A percentile compares a stretch with the other conserved stretches of the same genome.
These are phyloP conservation scores for Megalurothrips usitatus DNA, from an alignment of 2,888 invertebrate genomes.

Conservation along the genomic window DNA sequence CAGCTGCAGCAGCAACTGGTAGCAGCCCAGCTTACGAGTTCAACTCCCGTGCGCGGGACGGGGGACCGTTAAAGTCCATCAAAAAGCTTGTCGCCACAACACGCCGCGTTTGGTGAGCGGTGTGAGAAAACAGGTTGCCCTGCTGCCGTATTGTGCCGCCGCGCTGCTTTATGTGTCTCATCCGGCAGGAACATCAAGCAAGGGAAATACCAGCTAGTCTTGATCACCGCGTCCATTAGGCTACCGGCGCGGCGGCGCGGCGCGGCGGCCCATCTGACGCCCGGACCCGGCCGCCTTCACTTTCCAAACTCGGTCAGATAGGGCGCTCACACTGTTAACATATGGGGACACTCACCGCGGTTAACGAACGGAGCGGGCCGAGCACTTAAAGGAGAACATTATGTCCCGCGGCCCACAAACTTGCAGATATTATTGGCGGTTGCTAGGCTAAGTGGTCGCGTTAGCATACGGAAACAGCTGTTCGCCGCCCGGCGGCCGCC, in stretches of 20 bases:
- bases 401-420: background rate
- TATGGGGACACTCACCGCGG: background rate
- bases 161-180: too few species aligned
- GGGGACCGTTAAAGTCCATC: too few species aligned
- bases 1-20: background rate
- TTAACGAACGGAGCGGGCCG: background rate
- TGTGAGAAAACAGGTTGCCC: too few species aligned
- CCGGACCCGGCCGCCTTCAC: constrained; percentile 11
- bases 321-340: background rate
- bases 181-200: too few species aligned
- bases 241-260: background rate
- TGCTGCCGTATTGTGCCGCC: too few species aligned
- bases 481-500: background rate
- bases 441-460: background rate
- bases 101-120: too few species aligned
- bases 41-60: too few species aligned
- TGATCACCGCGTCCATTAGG: background rate
- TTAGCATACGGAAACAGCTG: background rate
- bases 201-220: too few species aligned
- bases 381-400: background rate
- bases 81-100: too few species aligned
- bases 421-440: constrained; percentile 20
- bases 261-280: too few species aligned
- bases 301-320: constrained; percentile 4
- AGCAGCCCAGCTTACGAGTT: too few species aligned